Evolutionary conservation across 2,888 invertebrate genomes (phyloP).

Genomic region (Eumacrocentrus americanus): DNA sequence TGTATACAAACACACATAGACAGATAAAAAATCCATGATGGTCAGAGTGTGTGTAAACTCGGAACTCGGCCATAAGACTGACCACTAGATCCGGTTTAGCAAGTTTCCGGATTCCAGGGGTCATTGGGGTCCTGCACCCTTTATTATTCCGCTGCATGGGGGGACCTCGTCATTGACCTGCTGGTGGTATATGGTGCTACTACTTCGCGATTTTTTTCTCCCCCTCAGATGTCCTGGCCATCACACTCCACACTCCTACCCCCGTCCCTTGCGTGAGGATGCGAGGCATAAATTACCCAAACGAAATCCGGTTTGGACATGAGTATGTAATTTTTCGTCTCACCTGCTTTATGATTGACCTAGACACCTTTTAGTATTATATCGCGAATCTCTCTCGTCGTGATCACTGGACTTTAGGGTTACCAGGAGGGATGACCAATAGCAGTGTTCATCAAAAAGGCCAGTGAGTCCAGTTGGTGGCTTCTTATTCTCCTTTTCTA

Average conservation of each 20-base stretch:
- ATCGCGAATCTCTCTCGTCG: constrained; percentile 2
- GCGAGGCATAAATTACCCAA: background rate
- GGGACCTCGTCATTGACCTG: constrained; percentile 3
- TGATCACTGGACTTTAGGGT: background rate
- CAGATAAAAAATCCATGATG: background rate
- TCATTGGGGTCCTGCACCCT: constrained; percentile 41
- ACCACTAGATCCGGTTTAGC: constrained; percentile 63
- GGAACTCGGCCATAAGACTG: constrained; percentile 50
- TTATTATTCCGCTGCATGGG: constrained; percentile 4
- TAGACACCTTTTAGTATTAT: constrained; percentile 16
- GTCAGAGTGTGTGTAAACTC: background rate
- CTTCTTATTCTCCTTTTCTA: constrained; percentile 11
- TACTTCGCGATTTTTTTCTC: background rate
- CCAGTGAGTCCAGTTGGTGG: background rate
- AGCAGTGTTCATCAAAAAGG: constrained; percentile 32
- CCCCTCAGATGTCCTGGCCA: background rate
- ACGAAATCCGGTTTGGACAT: background rate
- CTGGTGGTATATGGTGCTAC: background rate
- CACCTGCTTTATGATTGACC: constrained; percentile 17
- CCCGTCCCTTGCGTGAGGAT: background rate
- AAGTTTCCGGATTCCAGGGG: constrained; percentile 61
- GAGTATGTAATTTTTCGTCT: background rate
- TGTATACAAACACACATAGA: too few relatives aligned
- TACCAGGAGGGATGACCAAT: constrained; percentile 32
- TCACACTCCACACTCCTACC: background rate